Evolutionary conservation across 1,140 invertebrate species (phyloP).

Genomic region (Drosophila navojoa): DNA sequence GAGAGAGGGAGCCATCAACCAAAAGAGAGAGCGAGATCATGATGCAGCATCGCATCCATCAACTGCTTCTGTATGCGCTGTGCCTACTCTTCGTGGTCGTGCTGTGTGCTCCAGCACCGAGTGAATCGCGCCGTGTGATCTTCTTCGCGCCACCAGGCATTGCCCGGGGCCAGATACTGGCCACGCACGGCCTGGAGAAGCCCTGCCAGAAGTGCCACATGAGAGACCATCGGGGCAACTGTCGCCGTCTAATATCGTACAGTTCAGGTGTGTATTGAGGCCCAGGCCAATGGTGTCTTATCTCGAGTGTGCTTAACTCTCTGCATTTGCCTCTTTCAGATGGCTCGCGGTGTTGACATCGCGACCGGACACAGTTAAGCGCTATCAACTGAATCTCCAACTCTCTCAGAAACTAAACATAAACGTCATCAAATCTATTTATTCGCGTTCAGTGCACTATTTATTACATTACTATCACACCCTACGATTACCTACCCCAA

Average conservation of each 20-base stretch:
- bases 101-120: slow-evolving; percentile 53
- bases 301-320: neutral
- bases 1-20: neutral
- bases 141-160: slow-evolving; percentile 65
- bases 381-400: slow-evolving; percentile 58
- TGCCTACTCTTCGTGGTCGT: slow-evolving; percentile 58
- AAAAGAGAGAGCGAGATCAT: slow-evolving; percentile 11
- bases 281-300: neutral
- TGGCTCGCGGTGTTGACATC: slow-evolving; percentile 60
- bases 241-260: slow-evolving; percentile 71
- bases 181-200: slow-evolving; percentile 60
- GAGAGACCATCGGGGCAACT: slow-evolving; percentile 76
- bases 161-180: slow-evolving; percentile 66
- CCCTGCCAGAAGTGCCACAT: slow-evolving; percentile 74
- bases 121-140: slow-evolving; percentile 74
- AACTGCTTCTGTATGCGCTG: slow-evolving; percentile 54
- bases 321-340: slow-evolving; percentile 49
- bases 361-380: neutral
- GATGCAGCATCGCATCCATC: slow-evolving; percentile 50
- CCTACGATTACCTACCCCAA: neutral
- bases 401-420: slow-evolving; percentile 31
- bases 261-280: slow-evolving; percentile 61
- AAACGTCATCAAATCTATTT: slow-evolving; percentile 25
- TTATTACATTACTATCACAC: slow-evolving; percentile 34
- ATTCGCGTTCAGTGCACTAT: slow-evolving; percentile 32